Conservation (phyloP, 1,140 invertebrate species). For the Eupristina koningsbergeri region DNA sequence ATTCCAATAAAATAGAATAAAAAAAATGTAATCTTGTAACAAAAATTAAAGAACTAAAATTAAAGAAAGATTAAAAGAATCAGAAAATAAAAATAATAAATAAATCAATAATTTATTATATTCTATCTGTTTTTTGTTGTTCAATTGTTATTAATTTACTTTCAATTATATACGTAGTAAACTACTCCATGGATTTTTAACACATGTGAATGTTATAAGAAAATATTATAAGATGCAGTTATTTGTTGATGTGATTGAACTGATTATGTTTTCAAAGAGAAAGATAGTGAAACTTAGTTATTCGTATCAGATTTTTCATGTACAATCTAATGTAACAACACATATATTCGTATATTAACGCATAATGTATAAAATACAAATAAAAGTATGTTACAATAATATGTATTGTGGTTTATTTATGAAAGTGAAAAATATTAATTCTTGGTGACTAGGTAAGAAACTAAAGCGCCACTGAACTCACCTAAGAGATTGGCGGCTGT, state of each 20-base stretch:
- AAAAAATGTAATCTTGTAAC: too few relatives aligned
- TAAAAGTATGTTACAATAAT: constrained; percentile 33
- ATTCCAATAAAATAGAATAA: too few relatives aligned
- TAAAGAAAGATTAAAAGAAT: too few relatives aligned
- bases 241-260: constrained; percentile 73
- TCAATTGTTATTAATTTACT: too few relatives aligned
- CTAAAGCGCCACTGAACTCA: background rate
- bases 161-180: too few relatives aligned
- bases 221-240: too few relatives aligned
- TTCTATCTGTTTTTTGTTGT: too few relatives aligned
- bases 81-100: too few relatives aligned
- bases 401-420: background rate
- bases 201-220: too few relatives aligned
- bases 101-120: too few relatives aligned
- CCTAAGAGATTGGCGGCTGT: constrained; percentile 44
- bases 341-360: background rate
- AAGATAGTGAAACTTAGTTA: constrained; percentile 40
- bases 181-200: too few relatives aligned
- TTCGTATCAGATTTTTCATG: background rate
- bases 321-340: background rate
- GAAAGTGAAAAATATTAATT: background rate
- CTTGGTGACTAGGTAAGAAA: background rate
- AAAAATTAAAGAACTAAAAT: too few relatives aligned
- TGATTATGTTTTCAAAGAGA: constrained; percentile 57
- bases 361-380: background rate